Conservation (phyloP, 2,113 vertebrate species). For the Jacana jacana region DNA sequence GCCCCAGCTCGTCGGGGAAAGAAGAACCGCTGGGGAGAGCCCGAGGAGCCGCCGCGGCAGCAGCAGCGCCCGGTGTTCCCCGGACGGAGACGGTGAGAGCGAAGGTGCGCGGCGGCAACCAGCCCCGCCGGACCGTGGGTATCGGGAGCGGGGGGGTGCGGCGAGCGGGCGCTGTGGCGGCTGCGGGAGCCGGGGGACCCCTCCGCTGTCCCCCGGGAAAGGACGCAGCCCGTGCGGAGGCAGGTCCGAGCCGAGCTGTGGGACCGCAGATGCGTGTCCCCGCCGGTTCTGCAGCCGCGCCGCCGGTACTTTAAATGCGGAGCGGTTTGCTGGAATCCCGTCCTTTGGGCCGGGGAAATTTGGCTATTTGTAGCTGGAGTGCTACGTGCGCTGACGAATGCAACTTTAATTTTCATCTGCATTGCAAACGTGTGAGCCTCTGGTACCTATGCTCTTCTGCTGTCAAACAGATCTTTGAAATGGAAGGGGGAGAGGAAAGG, state of each 20-base stretch:
- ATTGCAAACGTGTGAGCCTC: background rate
- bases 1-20: background rate
- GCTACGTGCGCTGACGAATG: rapidly evolving
- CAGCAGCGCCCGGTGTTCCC: background rate
- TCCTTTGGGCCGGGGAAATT: background rate
- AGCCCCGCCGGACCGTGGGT: background rate
- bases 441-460: background rate
- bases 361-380: background rate
- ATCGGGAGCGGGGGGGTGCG: background rate
- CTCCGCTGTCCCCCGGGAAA: background rate
- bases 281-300: background rate
- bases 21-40: background rate
- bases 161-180: background rate
- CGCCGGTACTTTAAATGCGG: background rate
- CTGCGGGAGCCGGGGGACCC: background rate
- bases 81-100: background rate
- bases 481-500: background rate
- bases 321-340: background rate
- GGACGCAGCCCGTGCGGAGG: background rate
- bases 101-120: background rate
- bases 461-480: background rate
- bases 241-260: background rate
- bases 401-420: background rate
- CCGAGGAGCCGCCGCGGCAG: background rate
- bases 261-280: background rate